A percentile compares a stretch with the other conserved stretches of the same genome.
Conservation (phyloP, 2,888 invertebrate species). For the Cyrtodaria siliqua region DNA sequence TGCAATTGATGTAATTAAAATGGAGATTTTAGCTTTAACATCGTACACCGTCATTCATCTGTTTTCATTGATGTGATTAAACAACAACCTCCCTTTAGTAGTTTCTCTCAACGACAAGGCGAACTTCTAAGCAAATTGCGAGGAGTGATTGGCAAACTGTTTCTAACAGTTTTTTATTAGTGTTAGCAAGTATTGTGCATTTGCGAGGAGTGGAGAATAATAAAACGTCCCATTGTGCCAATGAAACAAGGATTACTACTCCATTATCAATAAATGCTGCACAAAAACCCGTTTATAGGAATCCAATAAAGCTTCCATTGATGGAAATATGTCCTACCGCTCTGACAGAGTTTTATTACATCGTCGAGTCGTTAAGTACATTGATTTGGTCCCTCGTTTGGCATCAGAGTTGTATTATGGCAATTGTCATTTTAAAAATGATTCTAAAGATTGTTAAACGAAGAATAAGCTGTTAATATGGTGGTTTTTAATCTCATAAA, state of each 20-base stretch:
- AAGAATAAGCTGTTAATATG: no score
- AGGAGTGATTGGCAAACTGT: not conserved
- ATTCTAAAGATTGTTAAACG: no score
- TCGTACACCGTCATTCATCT: no score
- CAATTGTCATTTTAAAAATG: no score
- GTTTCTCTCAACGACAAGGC: no score
- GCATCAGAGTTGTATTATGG: not conserved
- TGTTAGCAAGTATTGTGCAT: no score
- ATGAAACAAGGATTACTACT: conserved; percentile 17
- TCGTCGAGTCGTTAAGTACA: not conserved
- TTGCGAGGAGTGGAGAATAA: not conserved
- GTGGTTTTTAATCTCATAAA: no score
- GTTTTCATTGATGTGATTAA: no score
- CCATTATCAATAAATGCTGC: conserved; percentile 38
- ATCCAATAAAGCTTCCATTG: conserved; percentile 35
- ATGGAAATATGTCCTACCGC: not conserved
- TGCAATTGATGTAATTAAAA: no score
- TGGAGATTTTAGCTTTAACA: no score
- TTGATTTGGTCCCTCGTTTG: conserved; percentile 3
- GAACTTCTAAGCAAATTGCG: no score
- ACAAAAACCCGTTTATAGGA: conserved; percentile 25
- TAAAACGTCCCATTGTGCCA: conserved; percentile 22
- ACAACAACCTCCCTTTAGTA: no score
- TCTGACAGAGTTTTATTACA: conserved; percentile 7
- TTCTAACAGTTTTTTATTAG: not conserved